Percentiles rank a stretch among this genome's conserved stretches.
Conservation (phyloP, 2,888 invertebrate genomes). For the Periphyllus acericola region DNA sequence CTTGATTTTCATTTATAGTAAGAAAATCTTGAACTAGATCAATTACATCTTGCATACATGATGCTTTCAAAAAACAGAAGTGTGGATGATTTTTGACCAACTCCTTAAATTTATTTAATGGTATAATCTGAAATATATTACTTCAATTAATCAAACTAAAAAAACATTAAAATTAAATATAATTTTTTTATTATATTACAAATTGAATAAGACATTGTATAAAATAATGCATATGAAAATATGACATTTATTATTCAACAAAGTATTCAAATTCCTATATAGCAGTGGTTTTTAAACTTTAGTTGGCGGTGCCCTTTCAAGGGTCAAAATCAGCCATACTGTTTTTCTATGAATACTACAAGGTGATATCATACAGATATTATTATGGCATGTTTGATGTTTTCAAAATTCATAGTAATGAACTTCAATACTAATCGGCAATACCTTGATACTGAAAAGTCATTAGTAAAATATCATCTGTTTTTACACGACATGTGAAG, state of each 20-base stretch:
- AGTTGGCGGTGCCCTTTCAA: neutral
- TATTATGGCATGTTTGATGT: neutral
- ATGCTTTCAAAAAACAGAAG: neutral
- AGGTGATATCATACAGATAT: neutral
- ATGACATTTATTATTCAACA: no score
- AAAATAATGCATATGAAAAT: neutral
- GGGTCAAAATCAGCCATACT: neutral
- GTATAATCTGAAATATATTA: neutral
- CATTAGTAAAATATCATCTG: no score
- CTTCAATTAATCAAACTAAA: neutral
- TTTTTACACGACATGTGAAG: no score
- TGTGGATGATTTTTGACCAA: conserved; percentile 10
- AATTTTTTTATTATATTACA: no score
- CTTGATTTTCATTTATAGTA: neutral
- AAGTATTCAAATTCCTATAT: neutral
- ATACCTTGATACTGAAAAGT: no score
- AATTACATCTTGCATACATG: neutral
- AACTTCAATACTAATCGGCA: neutral
- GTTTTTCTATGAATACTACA: neutral
- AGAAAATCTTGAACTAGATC: neutral
- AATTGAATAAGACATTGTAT: neutral
- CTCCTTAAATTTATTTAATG: neutral
- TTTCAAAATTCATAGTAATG: neutral
- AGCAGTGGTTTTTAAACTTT: neutral
- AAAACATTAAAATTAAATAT: neutral